Conservation (phyloP, 1,140 invertebrate species). For the Zaprionus taronus region DNA sequence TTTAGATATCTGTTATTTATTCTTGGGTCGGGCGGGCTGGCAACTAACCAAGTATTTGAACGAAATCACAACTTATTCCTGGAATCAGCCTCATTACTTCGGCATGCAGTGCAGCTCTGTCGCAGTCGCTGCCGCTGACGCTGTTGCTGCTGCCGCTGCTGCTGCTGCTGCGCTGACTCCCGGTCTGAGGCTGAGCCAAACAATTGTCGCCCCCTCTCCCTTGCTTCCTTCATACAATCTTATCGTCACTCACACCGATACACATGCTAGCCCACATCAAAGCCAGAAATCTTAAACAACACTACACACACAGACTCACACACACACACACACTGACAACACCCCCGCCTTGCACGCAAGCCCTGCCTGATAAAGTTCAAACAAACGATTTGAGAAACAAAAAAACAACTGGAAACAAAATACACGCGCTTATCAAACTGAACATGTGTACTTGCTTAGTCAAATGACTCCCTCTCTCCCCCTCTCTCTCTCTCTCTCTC, state of each 20-base stretch:
- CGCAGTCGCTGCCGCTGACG: conserved; percentile 11
- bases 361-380: conserved; percentile 65
- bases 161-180: conserved; percentile 16
- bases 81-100: conserved; percentile 73
- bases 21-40: conserved; percentile 24
- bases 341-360: conserved; percentile 45
- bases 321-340: conserved; percentile 26
- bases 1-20: conserved; percentile 32
- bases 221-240: conserved; percentile 37
- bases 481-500: not conserved
- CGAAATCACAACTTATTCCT: conserved; percentile 71
- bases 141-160: not conserved
- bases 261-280: conserved; percentile 44
- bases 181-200: conserved; percentile 38
- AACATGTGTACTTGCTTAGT: conserved; percentile 42
- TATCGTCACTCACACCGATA: conserved; percentile 34
- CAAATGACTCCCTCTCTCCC: not conserved
- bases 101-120: conserved; percentile 52
- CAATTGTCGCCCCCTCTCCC: conserved; percentile 5
- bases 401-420: conserved; percentile 23
- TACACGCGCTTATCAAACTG: conserved; percentile 56
- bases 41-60: conserved; percentile 52
- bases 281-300: conserved; percentile 53
- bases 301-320: conserved; percentile 11
- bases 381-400: conserved; percentile 51